Evolutionary conservation across 1,140 invertebrate genomes (phyloP).

Genomic region (Episyrphus balteatus): DNA sequence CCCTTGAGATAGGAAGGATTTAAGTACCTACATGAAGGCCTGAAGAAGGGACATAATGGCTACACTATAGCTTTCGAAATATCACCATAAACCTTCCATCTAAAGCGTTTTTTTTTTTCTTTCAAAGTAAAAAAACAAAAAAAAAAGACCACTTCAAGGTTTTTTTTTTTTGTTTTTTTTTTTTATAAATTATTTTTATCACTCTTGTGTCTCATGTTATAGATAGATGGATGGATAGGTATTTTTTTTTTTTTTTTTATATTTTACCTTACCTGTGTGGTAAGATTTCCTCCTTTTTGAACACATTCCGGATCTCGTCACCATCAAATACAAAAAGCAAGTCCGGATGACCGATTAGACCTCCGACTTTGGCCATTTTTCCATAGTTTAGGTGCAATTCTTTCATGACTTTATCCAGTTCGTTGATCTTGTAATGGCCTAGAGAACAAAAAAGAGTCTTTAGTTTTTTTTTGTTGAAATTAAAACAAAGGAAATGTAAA

Average conservation of each 20-base stretch:
- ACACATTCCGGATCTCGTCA: conserved; percentile 62
- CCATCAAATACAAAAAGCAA: conserved; percentile 68
- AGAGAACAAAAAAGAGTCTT: conserved; percentile 2
- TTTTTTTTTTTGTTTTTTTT: too few relatives aligned
- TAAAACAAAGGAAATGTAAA: background rate
- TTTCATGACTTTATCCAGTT: conserved; percentile 61
- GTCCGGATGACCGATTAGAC: conserved; percentile 64
- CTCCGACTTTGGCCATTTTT: conserved; percentile 60
- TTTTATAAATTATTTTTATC: too few relatives aligned
- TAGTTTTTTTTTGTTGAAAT: background rate
- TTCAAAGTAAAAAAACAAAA: too few relatives aligned
- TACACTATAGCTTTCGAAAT: too few relatives aligned
- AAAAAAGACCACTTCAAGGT: too few relatives aligned
- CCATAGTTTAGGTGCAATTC: conserved; percentile 54
- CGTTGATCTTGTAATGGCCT: conserved; percentile 62
- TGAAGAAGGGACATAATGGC: too few relatives aligned
- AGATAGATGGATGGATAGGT: background rate
- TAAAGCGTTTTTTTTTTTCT: too few relatives aligned
- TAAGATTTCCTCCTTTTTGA: conserved; percentile 61
- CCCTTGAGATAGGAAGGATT: too few relatives aligned
- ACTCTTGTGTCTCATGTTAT: too few relatives aligned
- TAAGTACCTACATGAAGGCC: too few relatives aligned
- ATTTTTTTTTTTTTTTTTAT: background rate
- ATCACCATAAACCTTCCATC: too few relatives aligned
- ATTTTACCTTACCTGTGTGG: conserved; percentile 42